phyloP scores from a whole-genome alignment of 2,888 invertebrate genomes.

The Scrobipalpa atriplicella region DNA sequence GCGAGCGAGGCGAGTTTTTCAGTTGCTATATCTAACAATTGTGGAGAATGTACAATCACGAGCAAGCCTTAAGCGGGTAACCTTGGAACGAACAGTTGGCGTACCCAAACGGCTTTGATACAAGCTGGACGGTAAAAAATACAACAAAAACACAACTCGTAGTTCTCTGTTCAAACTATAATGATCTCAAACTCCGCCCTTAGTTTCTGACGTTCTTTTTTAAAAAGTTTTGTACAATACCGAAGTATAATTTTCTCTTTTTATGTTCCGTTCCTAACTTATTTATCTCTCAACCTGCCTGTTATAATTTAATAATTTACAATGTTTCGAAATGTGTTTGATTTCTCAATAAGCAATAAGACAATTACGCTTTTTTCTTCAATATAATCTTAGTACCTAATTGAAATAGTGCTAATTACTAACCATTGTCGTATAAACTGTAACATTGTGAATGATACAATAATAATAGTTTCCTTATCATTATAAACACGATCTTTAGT shows the following conservation, averaged over 20 bases:
- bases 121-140: slow-evolving; percentile 64
- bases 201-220: slow-evolving; percentile 60
- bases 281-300: slow-evolving; percentile 3
- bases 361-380: slow-evolving; percentile 1
- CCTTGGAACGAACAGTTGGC: slow-evolving; percentile 74
- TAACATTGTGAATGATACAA: slow-evolving; percentile 60
- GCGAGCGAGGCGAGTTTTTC: slow-evolving; percentile 56
- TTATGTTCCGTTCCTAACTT: slow-evolving; percentile 42
- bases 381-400: slow-evolving; percentile 50
- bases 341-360: slow-evolving; percentile 26
- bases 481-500: slow-evolving; percentile 29
- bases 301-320: slow-evolving; percentile 1
- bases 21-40: slow-evolving; percentile 58
- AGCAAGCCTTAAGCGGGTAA: slow-evolving; percentile 57
- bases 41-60: slow-evolving; percentile 60
- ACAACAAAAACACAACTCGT: slow-evolving; percentile 67
- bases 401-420: slow-evolving; percentile 59
- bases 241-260: slow-evolving; percentile 29
- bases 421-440: slow-evolving; percentile 61
- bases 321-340: slow-evolving; percentile 22
- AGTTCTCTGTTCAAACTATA: slow-evolving; percentile 68
- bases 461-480: slow-evolving; percentile 64
- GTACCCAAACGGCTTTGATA: slow-evolving; percentile 56
- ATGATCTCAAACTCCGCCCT: slow-evolving; percentile 71
- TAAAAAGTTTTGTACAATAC: background rate